phyloP scores from a whole-genome alignment of 2,888 invertebrate species.

The Ochropleura plecta region DNA sequence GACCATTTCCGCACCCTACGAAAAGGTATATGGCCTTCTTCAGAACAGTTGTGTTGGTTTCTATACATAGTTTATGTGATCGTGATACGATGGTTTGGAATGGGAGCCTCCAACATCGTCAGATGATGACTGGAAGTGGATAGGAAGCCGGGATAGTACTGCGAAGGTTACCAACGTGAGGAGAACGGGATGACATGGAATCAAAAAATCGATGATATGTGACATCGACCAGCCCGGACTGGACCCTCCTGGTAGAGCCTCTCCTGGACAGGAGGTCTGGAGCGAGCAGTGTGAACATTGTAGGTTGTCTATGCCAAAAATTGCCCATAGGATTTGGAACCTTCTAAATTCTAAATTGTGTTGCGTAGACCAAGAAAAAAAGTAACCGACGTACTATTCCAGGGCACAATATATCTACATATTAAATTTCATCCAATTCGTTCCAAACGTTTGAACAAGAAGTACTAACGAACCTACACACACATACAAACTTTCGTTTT shows the following conservation, averaged over 20 bases:
- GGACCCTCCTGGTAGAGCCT: too few species aligned
- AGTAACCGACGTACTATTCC: too few species aligned
- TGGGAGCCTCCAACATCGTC: not conserved
- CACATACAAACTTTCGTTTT: too few species aligned
- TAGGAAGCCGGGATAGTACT: not conserved
- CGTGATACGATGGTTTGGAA: not conserved
- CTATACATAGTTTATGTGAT: conserved; percentile 30
- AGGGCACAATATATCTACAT: too few species aligned
- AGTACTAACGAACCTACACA: too few species aligned
- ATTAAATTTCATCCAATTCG: too few species aligned
- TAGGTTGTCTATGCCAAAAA: not conserved
- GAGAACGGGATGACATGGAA: not conserved
- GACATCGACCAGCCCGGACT: not conserved
- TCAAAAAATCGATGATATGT: not conserved
- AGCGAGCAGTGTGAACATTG: not conserved
- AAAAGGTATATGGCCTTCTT: conserved; percentile 2
- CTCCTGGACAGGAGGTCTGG: too few species aligned
- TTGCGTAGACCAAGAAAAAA: too few species aligned
- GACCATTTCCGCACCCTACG: conserved; percentile 3
- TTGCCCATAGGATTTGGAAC: not conserved
- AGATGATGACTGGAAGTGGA: not conserved
- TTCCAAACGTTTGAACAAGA: too few species aligned
- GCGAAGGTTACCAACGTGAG: not conserved
- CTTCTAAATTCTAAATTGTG: not conserved
- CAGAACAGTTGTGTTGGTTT: not conserved